Evolutionary conservation across 1,140 invertebrate species (phyloP).

Genomic region (Ptiloglossa arizonensis): DNA sequence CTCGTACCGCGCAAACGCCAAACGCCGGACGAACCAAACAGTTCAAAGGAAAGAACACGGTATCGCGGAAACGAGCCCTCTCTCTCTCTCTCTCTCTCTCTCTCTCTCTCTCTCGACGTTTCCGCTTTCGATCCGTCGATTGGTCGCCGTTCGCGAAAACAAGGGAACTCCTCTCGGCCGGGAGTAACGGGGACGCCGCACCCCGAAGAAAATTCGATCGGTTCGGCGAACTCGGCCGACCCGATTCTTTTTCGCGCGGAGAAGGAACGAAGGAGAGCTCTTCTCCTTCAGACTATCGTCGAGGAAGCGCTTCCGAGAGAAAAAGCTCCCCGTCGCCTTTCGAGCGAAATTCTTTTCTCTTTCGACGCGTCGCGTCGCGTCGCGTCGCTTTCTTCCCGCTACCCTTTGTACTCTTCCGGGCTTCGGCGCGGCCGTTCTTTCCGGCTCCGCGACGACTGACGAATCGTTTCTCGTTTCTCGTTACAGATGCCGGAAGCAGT

Average conservation of each 20-base stretch:
- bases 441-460: neutral
- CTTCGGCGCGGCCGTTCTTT: neutral
- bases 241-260: too few species aligned
- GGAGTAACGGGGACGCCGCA: slow-evolving; percentile 18
- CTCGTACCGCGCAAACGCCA: too few species aligned
- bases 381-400: neutral
- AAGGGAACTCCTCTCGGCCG: neutral
- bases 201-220: slow-evolving; percentile 27
- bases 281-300: too few species aligned
- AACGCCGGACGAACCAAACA: too few species aligned
- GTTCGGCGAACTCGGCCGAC: neutral
- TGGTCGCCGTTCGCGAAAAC: slow-evolving; percentile 33
- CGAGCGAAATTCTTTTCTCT: neutral
- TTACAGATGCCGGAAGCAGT: slow-evolving; percentile 71
- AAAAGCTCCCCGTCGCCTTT: neutral
- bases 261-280: too few species aligned
- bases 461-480: slow-evolving; percentile 54
- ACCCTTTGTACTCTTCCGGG: neutral
- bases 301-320: too few species aligned
- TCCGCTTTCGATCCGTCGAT: slow-evolving; percentile 38
- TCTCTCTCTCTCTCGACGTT: too few species aligned
- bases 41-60: neutral
- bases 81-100: too few species aligned
- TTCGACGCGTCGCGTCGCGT: too few species aligned
- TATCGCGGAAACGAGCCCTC: too few species aligned